phyloP scores from a whole-genome alignment of 2,888 invertebrate genomes.

The Lepidochrysops patricia region DNA sequence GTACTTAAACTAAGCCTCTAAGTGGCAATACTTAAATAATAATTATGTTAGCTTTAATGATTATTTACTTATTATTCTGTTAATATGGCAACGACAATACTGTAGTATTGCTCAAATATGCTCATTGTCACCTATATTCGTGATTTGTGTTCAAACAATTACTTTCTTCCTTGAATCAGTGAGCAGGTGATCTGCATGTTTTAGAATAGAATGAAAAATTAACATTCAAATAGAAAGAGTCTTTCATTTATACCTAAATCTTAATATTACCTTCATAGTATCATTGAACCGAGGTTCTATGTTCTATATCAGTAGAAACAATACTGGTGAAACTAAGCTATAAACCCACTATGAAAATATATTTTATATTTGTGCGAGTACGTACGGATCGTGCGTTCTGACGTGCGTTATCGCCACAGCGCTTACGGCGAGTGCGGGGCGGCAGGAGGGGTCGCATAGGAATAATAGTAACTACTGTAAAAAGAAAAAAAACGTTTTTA shows the following conservation, averaged over 20 bases:
- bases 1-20: slow-evolving; percentile 26
- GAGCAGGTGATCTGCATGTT: slow-evolving; percentile 43
- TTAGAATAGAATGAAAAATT: slow-evolving; percentile 64
- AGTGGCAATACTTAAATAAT: slow-evolving; percentile 32
- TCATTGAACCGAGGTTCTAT: too few species aligned
- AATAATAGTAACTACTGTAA: not conserved
- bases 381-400: too few species aligned
- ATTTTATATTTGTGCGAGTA: too few species aligned
- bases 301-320: too few species aligned
- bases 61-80: slow-evolving; percentile 35
- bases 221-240: slow-evolving; percentile 60
- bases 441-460: too few species aligned
- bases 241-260: slow-evolving; percentile 32
- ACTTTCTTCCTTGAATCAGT: slow-evolving; percentile 39
- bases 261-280: too few species aligned
- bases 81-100: slow-evolving; percentile 59
- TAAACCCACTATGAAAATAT: too few species aligned
- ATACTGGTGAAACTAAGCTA: too few species aligned
- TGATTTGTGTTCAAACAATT: slow-evolving; percentile 39
- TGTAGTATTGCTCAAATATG: slow-evolving; percentile 65
- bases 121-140: slow-evolving; percentile 46
- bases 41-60: slow-evolving; percentile 29
- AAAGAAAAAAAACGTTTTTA: not conserved
- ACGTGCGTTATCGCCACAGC: too few species aligned
- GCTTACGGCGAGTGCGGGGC: too few species aligned